Evolutionary conservation across 2,888 invertebrate genomes (phyloP), one percentile per base, ranked within the genome.

Genomic region (Lasioglossum leucozonium): DNA sequence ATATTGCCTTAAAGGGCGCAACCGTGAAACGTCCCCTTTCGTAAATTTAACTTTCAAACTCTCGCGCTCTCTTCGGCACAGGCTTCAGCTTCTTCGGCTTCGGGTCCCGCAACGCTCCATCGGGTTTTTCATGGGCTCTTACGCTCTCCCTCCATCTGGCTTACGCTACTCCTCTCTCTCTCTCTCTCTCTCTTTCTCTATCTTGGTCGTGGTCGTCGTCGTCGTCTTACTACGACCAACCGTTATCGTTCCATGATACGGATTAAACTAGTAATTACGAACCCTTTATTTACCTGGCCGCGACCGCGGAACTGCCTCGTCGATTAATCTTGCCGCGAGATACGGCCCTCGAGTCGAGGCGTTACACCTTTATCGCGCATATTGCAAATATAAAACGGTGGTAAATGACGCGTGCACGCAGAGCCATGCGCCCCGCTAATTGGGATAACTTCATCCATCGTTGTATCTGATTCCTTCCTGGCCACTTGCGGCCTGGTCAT

Each of bases 1-100:
- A 88, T 88, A 88, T 88, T 88, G 84, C 84, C 82, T 84, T 86
- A 86, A 87, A 87, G 78, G 87, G 78, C 67, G 83, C 77, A 79
- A 78, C 73, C 81, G 77, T 79, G 77, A 81, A 78, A 79, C 72
- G 81, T 78, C 75, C 77, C 77, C 82, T 77, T 72, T 79, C 77
- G 82, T 82, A 81, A 88, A 82, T 85, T 85, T 79, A 81, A 84
- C 81, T 87, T 84, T 80, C 76, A 62, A 85, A 87, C 78, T 78
- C 76, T 13, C 69, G 77, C 37, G 76, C 79, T 55, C 55, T 55
- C 62, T 37, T 51, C 44, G 58, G 18, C 81, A 30, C 78, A 72
- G 55, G 72, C 22, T 30, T 62, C 62, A 4, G 30, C 30, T 62
- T 30, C 26, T 55, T 55, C 62, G 62, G 62, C 62, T 62, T 16